Conservation (phyloP, 2,113 vertebrate genomes). For the Chiloscyllium plagiosum region DNA sequence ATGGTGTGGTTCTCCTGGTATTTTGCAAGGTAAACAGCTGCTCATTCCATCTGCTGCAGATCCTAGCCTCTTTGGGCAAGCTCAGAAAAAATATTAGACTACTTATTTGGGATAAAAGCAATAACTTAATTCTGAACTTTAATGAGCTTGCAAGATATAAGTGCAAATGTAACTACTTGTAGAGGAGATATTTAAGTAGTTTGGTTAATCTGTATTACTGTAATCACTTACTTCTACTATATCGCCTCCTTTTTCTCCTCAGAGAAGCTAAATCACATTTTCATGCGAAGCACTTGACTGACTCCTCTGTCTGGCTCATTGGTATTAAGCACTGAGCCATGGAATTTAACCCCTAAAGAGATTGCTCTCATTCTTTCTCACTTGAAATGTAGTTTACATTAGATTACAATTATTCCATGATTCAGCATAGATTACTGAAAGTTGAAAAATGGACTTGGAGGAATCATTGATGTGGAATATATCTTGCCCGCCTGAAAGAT, state of each 20-base stretch:
- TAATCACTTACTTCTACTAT: background rate
- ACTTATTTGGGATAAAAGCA: background rate
- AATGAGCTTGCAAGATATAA: background rate
- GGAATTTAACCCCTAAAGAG: background rate
- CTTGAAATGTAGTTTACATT: background rate
- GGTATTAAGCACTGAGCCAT: background rate
- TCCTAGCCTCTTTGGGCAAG: background rate
- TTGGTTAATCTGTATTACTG: background rate
- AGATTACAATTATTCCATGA: background rate
- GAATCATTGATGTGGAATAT: background rate
- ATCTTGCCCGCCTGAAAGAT: background rate
- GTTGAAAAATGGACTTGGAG: background rate
- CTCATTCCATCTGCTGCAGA: constrained; percentile 26
- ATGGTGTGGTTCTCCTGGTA: background rate
- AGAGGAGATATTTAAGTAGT: background rate
- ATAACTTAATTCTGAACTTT: background rate
- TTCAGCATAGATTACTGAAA: background rate
- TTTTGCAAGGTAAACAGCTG: constrained; percentile 9
- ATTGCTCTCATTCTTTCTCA: background rate
- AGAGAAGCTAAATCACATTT: background rate
- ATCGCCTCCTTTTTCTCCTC: background rate
- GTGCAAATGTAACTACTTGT: background rate
- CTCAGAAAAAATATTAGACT: background rate
- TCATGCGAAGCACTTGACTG: background rate
- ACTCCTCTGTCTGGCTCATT: background rate